These are phyloP conservation scores for Apeltes quadracus DNA, from an alignment of 2,113 vertebrate species.

Conservation along the genomic window DNA sequence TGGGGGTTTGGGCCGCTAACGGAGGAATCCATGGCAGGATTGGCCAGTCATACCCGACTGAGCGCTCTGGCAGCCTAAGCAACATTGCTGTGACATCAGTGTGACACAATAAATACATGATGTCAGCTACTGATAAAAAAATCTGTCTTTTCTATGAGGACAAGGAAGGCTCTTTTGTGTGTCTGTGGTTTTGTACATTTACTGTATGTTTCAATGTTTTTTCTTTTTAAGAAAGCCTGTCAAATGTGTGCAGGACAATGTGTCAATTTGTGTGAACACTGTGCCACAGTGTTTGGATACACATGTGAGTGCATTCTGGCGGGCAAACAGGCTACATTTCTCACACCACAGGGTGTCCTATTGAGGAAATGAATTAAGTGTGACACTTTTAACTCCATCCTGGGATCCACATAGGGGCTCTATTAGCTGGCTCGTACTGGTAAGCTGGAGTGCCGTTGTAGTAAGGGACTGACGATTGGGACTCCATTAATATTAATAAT, in stretches of 20 bases:
- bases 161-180: not conserved
- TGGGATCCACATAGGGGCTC: conserved; percentile 56
- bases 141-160: conserved; percentile 51
- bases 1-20: conserved; percentile 38
- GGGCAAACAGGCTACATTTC: conserved; percentile 7
- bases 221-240: conserved; percentile 28
- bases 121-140: conserved; percentile 61
- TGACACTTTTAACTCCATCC: conserved; percentile 60
- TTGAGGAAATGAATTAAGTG: conserved; percentile 65
- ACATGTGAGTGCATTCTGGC: conserved; percentile 11
- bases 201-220: conserved; percentile 15
- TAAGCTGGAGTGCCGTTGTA: conserved; percentile 50
- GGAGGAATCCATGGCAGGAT: conserved; percentile 57
- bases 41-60: conserved; percentile 68
- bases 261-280: not conserved
- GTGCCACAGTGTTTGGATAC: not conserved
- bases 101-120: conserved; percentile 72
- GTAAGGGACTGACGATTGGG: conserved; percentile 34
- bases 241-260: conserved; percentile 6
- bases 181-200: conserved; percentile 5
- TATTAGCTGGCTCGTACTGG: conserved; percentile 74
- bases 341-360: conserved; percentile 29
- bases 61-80: conserved; percentile 47
- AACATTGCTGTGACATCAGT: conserved; percentile 67
- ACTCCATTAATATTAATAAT: conserved; percentile 61